A percentile compares a stretch with the other conserved stretches of the same genome.
Evolutionary conservation across 2,888 invertebrate species (phyloP).

Genomic region (Spilarctia lutea): DNA sequence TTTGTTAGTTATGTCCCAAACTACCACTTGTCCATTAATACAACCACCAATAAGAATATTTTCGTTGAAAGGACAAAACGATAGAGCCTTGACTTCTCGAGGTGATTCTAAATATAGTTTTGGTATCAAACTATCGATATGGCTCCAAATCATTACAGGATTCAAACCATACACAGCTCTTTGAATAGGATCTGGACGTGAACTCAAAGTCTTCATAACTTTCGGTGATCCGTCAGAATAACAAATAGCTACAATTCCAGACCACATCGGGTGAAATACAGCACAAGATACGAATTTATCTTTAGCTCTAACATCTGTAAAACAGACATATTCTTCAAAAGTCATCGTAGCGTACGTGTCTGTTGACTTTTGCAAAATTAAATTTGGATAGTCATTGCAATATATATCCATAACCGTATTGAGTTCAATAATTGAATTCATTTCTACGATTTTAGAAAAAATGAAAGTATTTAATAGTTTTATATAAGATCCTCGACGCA

Average conservation of each 20-base stretch:
- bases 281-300: conserved; percentile 89
- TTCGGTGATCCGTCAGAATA: conserved; percentile 88
- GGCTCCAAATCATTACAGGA: conserved; percentile 91
- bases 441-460: conserved; percentile 58
- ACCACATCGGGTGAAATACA: conserved; percentile 90
- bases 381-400: conserved; percentile 86
- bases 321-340: conserved; percentile 87
- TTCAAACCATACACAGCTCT: conserved; percentile 88
- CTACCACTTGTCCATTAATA: conserved; percentile 89
- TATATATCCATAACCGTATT: conserved; percentile 88
- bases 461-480: conserved; percentile 72
- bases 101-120: conserved; percentile 90
- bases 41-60: conserved; percentile 91
- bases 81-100: conserved; percentile 88
- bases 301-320: conserved; percentile 89
- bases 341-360: conserved; percentile 72
- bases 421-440: conserved; percentile 75
- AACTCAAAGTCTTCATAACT: conserved; percentile 72
- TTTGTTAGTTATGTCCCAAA: conserved; percentile 90
- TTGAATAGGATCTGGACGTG: conserved; percentile 81
- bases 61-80: conserved; percentile 90
- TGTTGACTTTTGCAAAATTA: conserved; percentile 71
- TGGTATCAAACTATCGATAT: conserved; percentile 89
- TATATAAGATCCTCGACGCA: conserved; percentile 76
- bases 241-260: conserved; percentile 89